These are phyloP conservation scores for rat (Rattus norvegicus) DNA, from an alignment of 2,113 vertebrate genomes.

Conservation along the genomic window DNA sequence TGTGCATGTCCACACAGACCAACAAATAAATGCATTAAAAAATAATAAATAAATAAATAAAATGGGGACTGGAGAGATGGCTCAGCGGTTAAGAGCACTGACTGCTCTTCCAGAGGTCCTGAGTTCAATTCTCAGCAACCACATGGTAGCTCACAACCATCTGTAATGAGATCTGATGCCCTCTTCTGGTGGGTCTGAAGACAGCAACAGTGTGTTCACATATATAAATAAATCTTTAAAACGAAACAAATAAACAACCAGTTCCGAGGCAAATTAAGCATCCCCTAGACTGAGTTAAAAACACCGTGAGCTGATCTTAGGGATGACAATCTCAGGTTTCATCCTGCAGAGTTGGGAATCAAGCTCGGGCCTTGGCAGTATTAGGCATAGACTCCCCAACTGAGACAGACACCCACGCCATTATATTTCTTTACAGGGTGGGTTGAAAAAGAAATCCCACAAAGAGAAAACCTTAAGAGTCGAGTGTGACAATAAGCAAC, in stretches of 20 bases:
- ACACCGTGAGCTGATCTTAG: background rate
- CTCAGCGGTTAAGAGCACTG: too few relatives aligned
- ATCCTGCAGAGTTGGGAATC: background rate
- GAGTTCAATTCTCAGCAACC: too few relatives aligned
- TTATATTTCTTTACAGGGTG: background rate
- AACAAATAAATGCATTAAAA: background rate
- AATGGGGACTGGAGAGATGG: too few relatives aligned
- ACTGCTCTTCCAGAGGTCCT: too few relatives aligned
- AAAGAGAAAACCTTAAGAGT: background rate
- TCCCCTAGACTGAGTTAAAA: background rate
- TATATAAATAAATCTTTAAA: background rate
- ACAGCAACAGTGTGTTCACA: too few relatives aligned
- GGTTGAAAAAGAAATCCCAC: background rate
- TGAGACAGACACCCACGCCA: background rate
- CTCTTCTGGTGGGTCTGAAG: too few relatives aligned
- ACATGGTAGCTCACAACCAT: too few relatives aligned
- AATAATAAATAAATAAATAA: background rate
- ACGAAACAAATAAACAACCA: background rate
- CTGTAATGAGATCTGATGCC: too few relatives aligned
- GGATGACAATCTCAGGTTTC: background rate
- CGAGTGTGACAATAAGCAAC: background rate
- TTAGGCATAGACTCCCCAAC: too few relatives aligned
- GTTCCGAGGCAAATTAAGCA: constrained; percentile 29
- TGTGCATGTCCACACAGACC: too few relatives aligned
- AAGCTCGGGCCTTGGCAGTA: too few relatives aligned